Evolutionary conservation across 2,888 invertebrate species (phyloP), one percentile per base, ranked within the genome.

Genomic region (Parascotia fuliginaria): DNA sequence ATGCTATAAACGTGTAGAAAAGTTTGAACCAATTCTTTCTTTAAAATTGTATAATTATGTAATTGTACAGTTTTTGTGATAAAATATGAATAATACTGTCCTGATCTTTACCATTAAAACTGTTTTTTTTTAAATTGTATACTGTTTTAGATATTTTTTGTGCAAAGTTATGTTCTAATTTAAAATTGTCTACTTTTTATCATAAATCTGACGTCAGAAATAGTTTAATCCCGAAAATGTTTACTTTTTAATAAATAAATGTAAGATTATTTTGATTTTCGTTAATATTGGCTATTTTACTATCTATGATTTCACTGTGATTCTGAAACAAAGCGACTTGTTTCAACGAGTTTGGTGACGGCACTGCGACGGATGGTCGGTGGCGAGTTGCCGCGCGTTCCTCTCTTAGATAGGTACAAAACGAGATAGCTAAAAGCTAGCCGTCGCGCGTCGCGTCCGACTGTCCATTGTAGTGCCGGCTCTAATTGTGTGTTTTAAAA

Each of bases 151-250:
- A 32, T 19, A 19, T 19, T 36, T 36, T 36, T 19, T 36, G 16
- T 15, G 15, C n/a, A n/a, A 36, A 36, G 9, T 15, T 15, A 33
- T 33, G 16, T 15, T 15, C 14, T 33, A 33, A 14, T 15, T 33
- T 36, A 36, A 36, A 36, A 36, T 36, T 36, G 36, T 36, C 36
- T 36, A 36, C 36, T 36, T 19, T 36, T 36, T 36, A 11, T 19
- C 19, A 36, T 32, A 32, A 32, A 32, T 36, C 36, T 36, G 36
- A 36, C 19, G 19, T 36, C 36, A 36, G 19, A 36, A 36, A 19
- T 36, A 36, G 36, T 36, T 36, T 36, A 36, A 36, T 36, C 36
- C 16, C 19, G 11, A 36, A 22, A 36, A 36, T 36, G 36, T 36
- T 36, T 19, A 22, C 36, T 36, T 36, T 36, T 36, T 19, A 29